phyloP scores from a whole-genome alignment of 2,797 vertebrate genomes.

The Hoplostethus mediterraneus region DNA sequence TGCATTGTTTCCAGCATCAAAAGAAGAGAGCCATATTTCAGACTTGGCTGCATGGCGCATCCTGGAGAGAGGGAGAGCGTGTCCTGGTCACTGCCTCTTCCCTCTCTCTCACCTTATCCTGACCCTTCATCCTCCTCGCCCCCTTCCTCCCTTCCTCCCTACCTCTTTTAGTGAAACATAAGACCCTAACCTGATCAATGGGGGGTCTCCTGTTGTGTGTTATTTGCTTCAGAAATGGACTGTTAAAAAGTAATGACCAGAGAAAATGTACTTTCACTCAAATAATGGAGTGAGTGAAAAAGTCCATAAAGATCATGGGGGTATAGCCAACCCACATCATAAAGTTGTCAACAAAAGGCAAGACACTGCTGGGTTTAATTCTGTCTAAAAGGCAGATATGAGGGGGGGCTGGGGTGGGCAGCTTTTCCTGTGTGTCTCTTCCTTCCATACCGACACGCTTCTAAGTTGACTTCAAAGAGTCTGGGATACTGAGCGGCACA shows the following conservation, averaged over 20 bases:
- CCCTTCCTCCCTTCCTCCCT: constrained; percentile 31
- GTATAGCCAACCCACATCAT: constrained; percentile 44
- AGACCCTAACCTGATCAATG: constrained; percentile 49
- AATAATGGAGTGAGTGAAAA: constrained; percentile 48
- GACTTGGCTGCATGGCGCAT: constrained; percentile 52
- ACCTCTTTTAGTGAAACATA: constrained; percentile 34
- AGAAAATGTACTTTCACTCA: constrained; percentile 67
- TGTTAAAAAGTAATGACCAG: constrained; percentile 41
- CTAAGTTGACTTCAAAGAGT: constrained; percentile 77
- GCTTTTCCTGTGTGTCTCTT: constrained; percentile 60
- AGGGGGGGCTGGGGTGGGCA: constrained; percentile 20
- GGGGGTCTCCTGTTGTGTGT: constrained; percentile 47
- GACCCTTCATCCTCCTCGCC: constrained; percentile 60
- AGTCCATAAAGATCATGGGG: constrained; percentile 42
- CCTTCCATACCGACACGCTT: constrained; percentile 61
- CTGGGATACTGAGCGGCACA: constrained; percentile 39
- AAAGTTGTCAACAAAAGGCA: constrained; percentile 59
- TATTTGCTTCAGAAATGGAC: constrained; percentile 19
- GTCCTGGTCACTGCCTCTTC: constrained; percentile 58
- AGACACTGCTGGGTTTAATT: constrained; percentile 48
- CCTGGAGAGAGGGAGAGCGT: constrained; percentile 59
- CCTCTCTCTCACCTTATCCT: constrained; percentile 55
- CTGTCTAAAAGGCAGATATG: constrained; percentile 51
- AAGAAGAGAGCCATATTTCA: constrained; percentile 73
- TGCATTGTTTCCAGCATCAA: constrained; percentile 74